Evolutionary conservation across 2,888 invertebrate genomes (phyloP), one percentile per base, ranked within the genome.

Genomic region (Spodoptera littoralis): DNA sequence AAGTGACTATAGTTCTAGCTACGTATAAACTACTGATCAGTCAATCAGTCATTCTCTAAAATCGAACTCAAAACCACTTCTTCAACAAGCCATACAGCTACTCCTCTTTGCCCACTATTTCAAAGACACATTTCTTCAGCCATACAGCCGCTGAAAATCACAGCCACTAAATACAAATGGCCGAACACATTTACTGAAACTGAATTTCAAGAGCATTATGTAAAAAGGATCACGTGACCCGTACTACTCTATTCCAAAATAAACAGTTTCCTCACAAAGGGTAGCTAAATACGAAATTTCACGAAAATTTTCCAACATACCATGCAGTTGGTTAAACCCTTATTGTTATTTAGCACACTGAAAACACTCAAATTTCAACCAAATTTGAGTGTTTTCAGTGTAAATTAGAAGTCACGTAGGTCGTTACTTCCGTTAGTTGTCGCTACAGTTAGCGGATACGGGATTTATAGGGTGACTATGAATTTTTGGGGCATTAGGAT

Each of bases 361-460:
- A n/a, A n/a, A n/a, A n/a, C n/a, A n/a, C n/a, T n/a, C n/a, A n/a
- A n/a, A n/a, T n/a, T n/a, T n/a, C n/a, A n/a, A n/a, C n/a, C n/a
- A n/a, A n/a, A 57, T 57, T 63, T 6, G n/a, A 42, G 11, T 62
- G 58, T n/a, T 8, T 42, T 6, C 49, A 30, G 36, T 60, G 49
- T 66, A 69, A 64, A 62, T 76, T 63, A 68, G 70, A 60, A 73
- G 76, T 79, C 77, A 78, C 78, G 79, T 73, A 79, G 73, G 63
- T 80, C 79, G 80, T 79, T 79, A 77, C 65, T 80, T 76, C 66
- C 67, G 71, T 65, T 70, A 80, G 77, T 80, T 79, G 80, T 77
- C 78, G 77, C 65, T 65, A 67, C 68, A 60, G 76, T 73, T 65
- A 65, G 65, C 54, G 75, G 73, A 76, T 76, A 69, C 73, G 70